phyloP scores from a whole-genome alignment of 2,888 invertebrate species.

The Eupithecia insigniata region DNA sequence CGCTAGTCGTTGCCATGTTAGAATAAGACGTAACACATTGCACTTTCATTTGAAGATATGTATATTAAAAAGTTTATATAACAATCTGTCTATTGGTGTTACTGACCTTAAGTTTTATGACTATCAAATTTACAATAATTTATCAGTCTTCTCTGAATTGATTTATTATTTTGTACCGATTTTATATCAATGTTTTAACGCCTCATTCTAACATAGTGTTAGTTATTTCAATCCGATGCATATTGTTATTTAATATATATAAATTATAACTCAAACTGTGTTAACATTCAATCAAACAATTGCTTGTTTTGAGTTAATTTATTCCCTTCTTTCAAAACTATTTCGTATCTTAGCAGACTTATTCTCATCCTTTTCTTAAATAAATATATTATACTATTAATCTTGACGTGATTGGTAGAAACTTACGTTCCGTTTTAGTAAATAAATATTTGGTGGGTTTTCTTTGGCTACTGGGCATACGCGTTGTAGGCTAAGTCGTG shows the following conservation, averaged over 20 bases:
- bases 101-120: slow-evolving; percentile 20
- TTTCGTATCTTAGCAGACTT: slow-evolving; percentile 28
- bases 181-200: not conserved
- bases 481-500: slow-evolving; percentile 86
- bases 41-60: not conserved
- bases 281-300: not conserved
- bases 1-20: slow-evolving; percentile 43
- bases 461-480: slow-evolving; percentile 72
- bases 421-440: slow-evolving; percentile 47
- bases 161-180: slow-evolving; percentile 20
- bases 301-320: not conserved
- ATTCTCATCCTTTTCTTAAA: slow-evolving; percentile 36
- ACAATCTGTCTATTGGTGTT: not conserved
- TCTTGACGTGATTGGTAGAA: slow-evolving; percentile 42
- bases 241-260: not conserved
- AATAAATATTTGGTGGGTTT: slow-evolving; percentile 60
- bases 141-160: slow-evolving; percentile 4
- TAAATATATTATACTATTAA: slow-evolving; percentile 40
- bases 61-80: not conserved
- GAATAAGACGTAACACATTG: slow-evolving; percentile 33
- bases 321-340: slow-evolving; percentile 19
- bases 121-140: not conserved
- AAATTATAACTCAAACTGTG: slow-evolving; percentile 3
- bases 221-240: slow-evolving; percentile 16
- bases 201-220: slow-evolving; percentile 22